These are phyloP conservation scores for Onychomys arenicola DNA, from an alignment of 2,797 vertebrate species.

Conservation along the genomic window DNA sequence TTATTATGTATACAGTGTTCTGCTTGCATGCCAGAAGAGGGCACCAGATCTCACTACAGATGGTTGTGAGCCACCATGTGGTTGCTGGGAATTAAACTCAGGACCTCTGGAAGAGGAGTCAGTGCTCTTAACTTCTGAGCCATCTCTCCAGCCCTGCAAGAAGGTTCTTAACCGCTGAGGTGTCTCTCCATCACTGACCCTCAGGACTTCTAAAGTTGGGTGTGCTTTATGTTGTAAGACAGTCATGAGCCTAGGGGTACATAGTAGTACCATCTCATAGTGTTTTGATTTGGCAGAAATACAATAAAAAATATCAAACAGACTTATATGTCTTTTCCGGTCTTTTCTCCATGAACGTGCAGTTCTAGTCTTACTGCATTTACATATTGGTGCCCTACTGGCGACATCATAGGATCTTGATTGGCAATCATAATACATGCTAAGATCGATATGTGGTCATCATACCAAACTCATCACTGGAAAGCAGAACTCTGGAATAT, in stretches of 20 bases:
- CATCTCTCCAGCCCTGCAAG: too few species aligned
- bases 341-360: background rate
- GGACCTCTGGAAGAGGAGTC: too few species aligned
- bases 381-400: background rate
- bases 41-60: too few species aligned
- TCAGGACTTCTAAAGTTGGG: background rate
- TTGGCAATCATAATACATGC: background rate
- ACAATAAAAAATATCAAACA: background rate
- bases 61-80: too few species aligned
- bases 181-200: background rate
- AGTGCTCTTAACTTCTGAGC: too few species aligned
- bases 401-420: background rate
- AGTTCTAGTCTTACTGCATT: background rate
- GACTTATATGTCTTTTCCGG: too few species aligned
- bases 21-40: too few species aligned
- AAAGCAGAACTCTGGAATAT: background rate
- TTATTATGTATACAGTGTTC: too few species aligned
- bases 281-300: background rate
- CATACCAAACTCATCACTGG: background rate
- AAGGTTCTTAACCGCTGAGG: background rate
- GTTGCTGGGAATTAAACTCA: too few species aligned
- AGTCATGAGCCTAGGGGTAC: background rate
- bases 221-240: too few species aligned
- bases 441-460: background rate
- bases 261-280: too few species aligned